These are phyloP conservation scores for Ctenicera cuprea DNA, from an alignment of 2,888 invertebrate species.

Conservation along the genomic window DNA sequence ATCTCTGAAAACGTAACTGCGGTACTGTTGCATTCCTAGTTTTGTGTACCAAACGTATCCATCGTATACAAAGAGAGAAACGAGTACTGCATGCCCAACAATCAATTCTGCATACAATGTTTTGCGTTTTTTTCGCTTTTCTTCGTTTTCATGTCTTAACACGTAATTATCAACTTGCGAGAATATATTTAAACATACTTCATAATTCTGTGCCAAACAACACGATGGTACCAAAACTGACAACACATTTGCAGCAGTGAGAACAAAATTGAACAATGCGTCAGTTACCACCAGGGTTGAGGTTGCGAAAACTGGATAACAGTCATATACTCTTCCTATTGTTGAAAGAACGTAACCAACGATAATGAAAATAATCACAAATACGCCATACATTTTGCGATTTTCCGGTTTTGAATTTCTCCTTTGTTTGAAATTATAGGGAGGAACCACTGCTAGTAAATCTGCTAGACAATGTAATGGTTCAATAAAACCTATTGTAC, in stretches of 20 bases:
- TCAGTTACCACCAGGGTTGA: constrained; percentile 11
- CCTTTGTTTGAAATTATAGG: neutral
- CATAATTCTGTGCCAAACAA: neutral
- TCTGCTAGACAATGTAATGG: neutral
- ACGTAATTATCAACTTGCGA: neutral
- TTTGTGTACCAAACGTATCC: neutral
- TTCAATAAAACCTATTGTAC: constrained; percentile 1
- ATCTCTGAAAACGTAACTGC: neutral
- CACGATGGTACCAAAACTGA: constrained; percentile 11
- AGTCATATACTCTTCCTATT: constrained; percentile 6
- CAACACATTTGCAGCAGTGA: constrained; percentile 13
- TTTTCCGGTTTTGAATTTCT: neutral
- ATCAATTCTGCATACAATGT: neutral
- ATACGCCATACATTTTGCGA: neutral
- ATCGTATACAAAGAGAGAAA: neutral
- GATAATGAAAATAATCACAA: neutral
- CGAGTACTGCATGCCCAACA: neutral
- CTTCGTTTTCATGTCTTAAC: neutral
- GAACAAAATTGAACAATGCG: neutral
- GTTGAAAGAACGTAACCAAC: constrained; percentile 9
- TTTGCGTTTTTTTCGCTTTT: neutral
- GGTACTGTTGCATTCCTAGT: neutral
- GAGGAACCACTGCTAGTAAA: neutral
- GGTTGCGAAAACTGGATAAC: constrained; percentile 3
- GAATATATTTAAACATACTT: neutral